Percentiles rank a stretch among this genome's conserved stretches.
Evolutionary conservation across 2,888 invertebrate genomes (phyloP).

Genomic region (Chydorus sphaericus): DNA sequence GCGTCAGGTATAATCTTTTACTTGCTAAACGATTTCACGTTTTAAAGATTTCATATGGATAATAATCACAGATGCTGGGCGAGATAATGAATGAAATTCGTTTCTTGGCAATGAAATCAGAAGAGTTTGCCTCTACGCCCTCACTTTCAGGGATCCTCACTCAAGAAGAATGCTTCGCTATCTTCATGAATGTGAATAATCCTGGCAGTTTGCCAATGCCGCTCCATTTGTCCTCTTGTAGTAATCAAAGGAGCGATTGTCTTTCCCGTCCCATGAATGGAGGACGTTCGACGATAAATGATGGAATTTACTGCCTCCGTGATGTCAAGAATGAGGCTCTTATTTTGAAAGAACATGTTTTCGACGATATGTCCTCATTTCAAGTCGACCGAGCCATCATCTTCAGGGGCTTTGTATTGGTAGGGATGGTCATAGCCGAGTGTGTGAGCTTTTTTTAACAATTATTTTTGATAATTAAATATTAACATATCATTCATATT

Average conservation of each 20-base stretch:
- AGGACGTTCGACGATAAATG: not conserved
- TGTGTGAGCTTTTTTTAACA: not conserved
- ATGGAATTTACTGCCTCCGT: not conserved
- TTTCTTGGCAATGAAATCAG: slow-evolving; percentile 60
- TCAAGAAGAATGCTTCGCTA: slow-evolving; percentile 61
- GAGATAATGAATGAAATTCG: slow-evolving; percentile 57
- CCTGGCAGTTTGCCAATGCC: slow-evolving; percentile 30
- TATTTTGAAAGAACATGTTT: slow-evolving; percentile 51
- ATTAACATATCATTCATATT: too few relatives aligned
- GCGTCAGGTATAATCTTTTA: slow-evolving; percentile 19
- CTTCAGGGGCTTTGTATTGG: slow-evolving; percentile 44
- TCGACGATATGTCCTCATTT: slow-evolving; percentile 67
- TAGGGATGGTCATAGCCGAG: slow-evolving; percentile 41
- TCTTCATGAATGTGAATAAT: slow-evolving; percentile 68
- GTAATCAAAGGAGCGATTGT: not conserved
- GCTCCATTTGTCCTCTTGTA: not conserved
- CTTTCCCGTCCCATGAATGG: too few relatives aligned
- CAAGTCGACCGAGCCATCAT: slow-evolving; percentile 66
- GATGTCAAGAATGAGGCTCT: not conserved
- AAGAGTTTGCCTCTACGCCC: slow-evolving; percentile 70
- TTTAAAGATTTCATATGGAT: not conserved
- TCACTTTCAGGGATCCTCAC: slow-evolving; percentile 52
- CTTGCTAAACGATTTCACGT: not conserved
- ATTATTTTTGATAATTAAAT: not conserved
- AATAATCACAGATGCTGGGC: slow-evolving; percentile 19